Percentiles rank a stretch among this genome's conserved stretches.
These are phyloP conservation scores for Osmerus mordax DNA, from an alignment of 2,113 vertebrate species.

Conservation along the genomic window DNA sequence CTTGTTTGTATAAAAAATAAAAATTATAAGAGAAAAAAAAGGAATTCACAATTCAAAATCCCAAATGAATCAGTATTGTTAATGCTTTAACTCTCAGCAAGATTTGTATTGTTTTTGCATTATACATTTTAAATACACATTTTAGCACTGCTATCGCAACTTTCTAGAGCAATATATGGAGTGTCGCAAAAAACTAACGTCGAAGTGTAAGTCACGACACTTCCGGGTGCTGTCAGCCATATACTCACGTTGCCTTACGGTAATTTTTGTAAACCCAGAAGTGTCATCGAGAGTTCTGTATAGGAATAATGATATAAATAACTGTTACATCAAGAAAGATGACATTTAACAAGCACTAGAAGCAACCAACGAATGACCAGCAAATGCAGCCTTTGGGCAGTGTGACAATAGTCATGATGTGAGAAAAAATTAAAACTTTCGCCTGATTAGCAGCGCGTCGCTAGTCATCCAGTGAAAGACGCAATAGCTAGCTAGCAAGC, in stretches of 20 bases:
- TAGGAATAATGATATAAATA: slow-evolving; percentile 14
- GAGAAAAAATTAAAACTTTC: slow-evolving; percentile 6
- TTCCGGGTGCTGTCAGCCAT: slow-evolving; percentile 36
- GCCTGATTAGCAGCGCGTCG: background rate
- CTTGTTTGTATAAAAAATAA: no score
- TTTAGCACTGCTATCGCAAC: background rate
- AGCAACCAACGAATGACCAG: background rate
- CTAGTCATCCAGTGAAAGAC: background rate
- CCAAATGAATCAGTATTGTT: no score
- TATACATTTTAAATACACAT: no score
- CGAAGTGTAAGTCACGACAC: slow-evolving; percentile 24
- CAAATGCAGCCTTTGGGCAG: background rate
- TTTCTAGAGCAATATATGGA: background rate
- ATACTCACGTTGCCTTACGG: slow-evolving; percentile 30
- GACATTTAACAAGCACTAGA: background rate
- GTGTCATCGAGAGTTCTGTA: slow-evolving; percentile 31
- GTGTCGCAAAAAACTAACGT: slow-evolving; percentile 11
- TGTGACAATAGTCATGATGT: slow-evolving; percentile 18
- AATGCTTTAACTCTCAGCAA: no score
- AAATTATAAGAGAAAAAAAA: no score
- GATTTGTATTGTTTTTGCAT: no score
- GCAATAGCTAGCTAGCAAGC: background rate
- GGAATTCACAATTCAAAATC: no score
- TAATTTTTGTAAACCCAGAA: slow-evolving; percentile 29
- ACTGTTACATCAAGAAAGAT: background rate